These are phyloP conservation scores for Cladorhizidae sp. DNA, from an alignment of 37 sponge, comb jelly and placozoan genomes.

Conservation along the genomic window DNA sequence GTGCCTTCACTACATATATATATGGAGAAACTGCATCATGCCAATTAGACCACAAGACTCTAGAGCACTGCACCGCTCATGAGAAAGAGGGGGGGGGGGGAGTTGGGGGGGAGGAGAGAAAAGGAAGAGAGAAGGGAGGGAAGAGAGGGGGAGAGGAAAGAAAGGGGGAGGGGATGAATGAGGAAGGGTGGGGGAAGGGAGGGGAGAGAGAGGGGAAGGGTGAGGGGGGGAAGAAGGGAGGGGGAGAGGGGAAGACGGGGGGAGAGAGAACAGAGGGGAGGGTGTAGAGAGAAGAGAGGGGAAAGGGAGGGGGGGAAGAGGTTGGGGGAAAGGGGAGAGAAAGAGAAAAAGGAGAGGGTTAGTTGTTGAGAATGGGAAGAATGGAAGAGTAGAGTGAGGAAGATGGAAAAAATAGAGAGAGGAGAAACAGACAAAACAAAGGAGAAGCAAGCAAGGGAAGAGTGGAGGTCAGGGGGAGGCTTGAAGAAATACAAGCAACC, in stretches of 20 bases:
- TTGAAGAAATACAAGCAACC: neutral
- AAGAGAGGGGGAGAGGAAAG: neutral
- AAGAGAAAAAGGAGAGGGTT: slow-evolving; percentile 1
- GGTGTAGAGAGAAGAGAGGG: slow-evolving; percentile 7
- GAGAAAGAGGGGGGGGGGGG: neutral
- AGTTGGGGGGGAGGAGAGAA: slow-evolving; percentile 2
- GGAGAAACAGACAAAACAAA: neutral
- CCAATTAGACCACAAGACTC: no score
- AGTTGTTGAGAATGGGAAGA: neutral
- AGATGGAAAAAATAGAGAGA: neutral
- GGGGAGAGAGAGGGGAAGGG: neutral
- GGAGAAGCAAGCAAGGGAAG: neutral
- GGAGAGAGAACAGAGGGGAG: slow-evolving; percentile 7
- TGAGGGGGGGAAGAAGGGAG: slow-evolving; percentile 4
- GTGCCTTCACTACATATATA: no score
- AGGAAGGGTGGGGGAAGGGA: neutral
- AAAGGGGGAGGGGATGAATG: neutral
- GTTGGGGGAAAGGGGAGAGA: slow-evolving; percentile 1
- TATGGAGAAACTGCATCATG: no score
- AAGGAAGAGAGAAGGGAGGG: slow-evolving; percentile 20
- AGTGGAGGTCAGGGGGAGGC: neutral
- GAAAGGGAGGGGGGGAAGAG: neutral
- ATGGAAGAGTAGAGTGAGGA: neutral
- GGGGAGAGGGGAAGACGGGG: slow-evolving; percentile 2
- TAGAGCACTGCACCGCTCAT: no score